A percentile compares a stretch with the other conserved stretches of the same genome.
Conservation (phyloP, 2,797 vertebrate genomes). For the Coendou prehensilis region DNA sequence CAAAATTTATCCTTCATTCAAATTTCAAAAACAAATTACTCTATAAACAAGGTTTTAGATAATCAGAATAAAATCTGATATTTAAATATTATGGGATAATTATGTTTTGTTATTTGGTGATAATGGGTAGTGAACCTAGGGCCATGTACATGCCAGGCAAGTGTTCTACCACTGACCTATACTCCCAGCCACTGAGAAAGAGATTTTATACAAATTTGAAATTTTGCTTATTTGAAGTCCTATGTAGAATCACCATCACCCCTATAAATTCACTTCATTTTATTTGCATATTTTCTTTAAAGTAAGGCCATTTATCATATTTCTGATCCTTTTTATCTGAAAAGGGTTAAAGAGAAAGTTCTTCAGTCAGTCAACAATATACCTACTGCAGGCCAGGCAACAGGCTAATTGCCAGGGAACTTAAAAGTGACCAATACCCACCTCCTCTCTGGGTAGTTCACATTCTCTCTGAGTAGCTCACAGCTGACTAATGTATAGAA, state of each 20-base stretch:
- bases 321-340: conserved; percentile 21
- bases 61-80: not conserved
- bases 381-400: not conserved
- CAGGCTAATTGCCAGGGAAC: not conserved
- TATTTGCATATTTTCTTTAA: conserved; percentile 27
- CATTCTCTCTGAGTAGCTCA: not conserved
- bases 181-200: not conserved
- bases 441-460: not conserved
- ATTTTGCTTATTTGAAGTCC: not conserved
- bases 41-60: not conserved
- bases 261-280: conserved; percentile 44
- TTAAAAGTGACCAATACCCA: not conserved
- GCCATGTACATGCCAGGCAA: not conserved
- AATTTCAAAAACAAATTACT: conserved; percentile 41
- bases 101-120: not conserved
- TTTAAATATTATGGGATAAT: conserved; percentile 10
- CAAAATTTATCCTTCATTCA: conserved; percentile 21
- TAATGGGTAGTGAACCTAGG: no score
- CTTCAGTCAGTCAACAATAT: not conserved
- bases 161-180: not conserved
- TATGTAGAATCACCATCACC: not conserved
- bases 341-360: not conserved
- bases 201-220: conserved; percentile 37
- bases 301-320: not conserved
- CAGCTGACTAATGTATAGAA: not conserved